These are phyloP conservation scores for Standfussiana lucernea DNA, from an alignment of 2,888 invertebrate genomes.

Conservation along the genomic window DNA sequence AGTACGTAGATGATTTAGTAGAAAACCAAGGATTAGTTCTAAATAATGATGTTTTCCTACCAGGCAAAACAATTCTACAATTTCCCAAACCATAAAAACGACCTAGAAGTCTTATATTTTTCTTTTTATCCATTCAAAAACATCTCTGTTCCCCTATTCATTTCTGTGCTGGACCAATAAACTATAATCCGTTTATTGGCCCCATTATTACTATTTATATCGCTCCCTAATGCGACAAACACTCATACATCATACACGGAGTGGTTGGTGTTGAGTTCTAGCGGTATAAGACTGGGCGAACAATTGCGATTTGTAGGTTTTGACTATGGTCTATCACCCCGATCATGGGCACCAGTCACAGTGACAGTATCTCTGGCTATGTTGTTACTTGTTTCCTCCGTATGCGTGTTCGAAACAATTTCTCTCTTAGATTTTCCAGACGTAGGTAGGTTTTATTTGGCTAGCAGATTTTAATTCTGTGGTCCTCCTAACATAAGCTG, in stretches of 20 bases:
- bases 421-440: too few species aligned
- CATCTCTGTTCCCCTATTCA: constrained; percentile 3
- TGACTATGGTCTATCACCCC: too few species aligned
- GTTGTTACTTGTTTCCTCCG: too few species aligned
- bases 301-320: neutral
- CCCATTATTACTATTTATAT: constrained; percentile 52
- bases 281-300: neutral
- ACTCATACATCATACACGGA: constrained; percentile 56
- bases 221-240: constrained; percentile 55
- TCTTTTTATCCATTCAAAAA: constrained; percentile 1
- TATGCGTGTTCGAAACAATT: too few species aligned
- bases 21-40: neutral
- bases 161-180: constrained; percentile 38
- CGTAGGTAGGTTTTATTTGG: too few species aligned
- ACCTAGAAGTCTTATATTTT: neutral
- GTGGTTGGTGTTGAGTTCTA: constrained; percentile 24
- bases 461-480: too few species aligned
- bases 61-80: neutral
- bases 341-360: too few species aligned
- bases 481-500: too few species aligned
- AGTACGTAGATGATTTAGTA: neutral
- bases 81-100: neutral
- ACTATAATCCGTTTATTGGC: constrained; percentile 55
- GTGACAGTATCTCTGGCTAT: too few species aligned
- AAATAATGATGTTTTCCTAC: neutral